These are phyloP conservation scores for Lepidostoma basale DNA, from an alignment of 1,140 invertebrate species.

Conservation along the genomic window DNA sequence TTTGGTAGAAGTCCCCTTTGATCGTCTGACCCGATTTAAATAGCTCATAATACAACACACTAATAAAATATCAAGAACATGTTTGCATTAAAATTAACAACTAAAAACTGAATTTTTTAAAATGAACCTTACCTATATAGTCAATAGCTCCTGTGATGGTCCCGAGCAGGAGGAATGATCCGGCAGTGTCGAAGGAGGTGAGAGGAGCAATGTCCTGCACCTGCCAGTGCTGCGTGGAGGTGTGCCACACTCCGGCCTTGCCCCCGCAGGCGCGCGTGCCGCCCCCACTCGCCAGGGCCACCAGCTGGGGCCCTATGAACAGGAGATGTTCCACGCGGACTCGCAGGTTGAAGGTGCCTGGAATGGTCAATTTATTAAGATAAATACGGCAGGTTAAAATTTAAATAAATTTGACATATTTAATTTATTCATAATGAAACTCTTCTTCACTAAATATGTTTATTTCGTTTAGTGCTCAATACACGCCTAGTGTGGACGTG, in stretches of 20 bases:
- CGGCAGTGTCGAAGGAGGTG: constrained; percentile 94
- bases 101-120: neutral
- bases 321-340: constrained; percentile 94
- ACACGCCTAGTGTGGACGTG: too few relatives aligned
- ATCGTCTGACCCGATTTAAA: too few relatives aligned
- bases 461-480: too few relatives aligned
- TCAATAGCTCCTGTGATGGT: constrained; percentile 97
- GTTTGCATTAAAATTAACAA: too few relatives aligned
- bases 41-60: too few relatives aligned
- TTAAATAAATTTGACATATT: neutral
- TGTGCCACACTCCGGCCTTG: constrained; percentile 99
- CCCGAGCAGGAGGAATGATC: constrained; percentile 91
- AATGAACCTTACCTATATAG: constrained; percentile 80
- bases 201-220: constrained; percentile 95
- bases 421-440: neutral
- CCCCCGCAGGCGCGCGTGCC: constrained; percentile 65
- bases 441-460: too few relatives aligned
- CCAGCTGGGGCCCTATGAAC: constrained; percentile 96
- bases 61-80: too few relatives aligned
- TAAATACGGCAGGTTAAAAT: neutral
- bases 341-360: constrained; percentile 89
- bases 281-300: constrained; percentile 76
- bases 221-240: constrained; percentile 98
- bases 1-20: too few relatives aligned
- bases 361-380: constrained; percentile 18